Evolutionary conservation across 2,797 vertebrate genomes (phyloP), one percentile per base, ranked within the genome.

Genomic region (Psittacula echo): DNA sequence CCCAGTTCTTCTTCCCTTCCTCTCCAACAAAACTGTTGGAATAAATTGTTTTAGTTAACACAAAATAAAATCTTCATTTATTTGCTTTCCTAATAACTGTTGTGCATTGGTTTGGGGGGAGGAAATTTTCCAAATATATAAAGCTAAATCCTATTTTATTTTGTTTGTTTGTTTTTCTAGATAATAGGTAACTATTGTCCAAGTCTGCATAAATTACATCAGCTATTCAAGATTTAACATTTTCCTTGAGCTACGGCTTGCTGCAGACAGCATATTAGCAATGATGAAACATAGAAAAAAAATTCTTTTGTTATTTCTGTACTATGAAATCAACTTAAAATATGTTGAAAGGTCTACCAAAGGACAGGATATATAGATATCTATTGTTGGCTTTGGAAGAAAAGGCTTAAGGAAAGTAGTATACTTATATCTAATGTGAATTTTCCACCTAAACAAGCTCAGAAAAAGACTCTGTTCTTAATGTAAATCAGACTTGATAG

Each of bases 1-100:
- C 4, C 5, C 78, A 56, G 10, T 60, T 0, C 2, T 4, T 5
- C 4, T 14, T 9, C 3, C 4, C 7, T 21, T n/a, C 10, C 2
- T 39, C 5, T 8, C 13, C 32, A n/a, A 4, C 1, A 74, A 64
- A 34, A 22, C 24, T 42, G 61, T 62, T 30, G 1, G 4, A 79
- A 70, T 41, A 65, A 61, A 53, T 58, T 41, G 2, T 48, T 88
- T 74, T 5, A 56, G 60, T 62, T 89, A 61, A 17, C 29, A 56
- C 11, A 66, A 68, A 61, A 73, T 26, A 0, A 54, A 56, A 71
- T 50, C 3, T 73, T 85, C 11, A 3, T 9, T 13, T 34, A 51
- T 62, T 81, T 73, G 9, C 6, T 73, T 54, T 73, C 45, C 11
- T 60, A 42, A 37, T 60, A 72, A 30, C 6, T 45, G 24, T 80